phyloP scores from a whole-genome alignment of 2,113 vertebrate genomes.

The Ptychochromis oligacanthus region DNA sequence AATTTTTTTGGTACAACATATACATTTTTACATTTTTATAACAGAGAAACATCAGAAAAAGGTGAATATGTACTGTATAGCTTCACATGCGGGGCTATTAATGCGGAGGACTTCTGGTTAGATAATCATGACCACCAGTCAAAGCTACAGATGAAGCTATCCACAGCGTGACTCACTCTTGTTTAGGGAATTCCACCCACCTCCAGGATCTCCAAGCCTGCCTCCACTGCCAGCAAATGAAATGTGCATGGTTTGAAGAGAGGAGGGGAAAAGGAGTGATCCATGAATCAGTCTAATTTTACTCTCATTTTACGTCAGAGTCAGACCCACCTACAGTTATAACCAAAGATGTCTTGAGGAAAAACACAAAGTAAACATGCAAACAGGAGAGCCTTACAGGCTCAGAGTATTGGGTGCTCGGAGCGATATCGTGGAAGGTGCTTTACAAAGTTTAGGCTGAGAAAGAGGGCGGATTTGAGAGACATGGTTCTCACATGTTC shows the following conservation, averaged over 20 bases:
- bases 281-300: slow-evolving; percentile 17
- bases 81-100: not conserved
- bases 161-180: slow-evolving; percentile 57
- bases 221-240: not conserved
- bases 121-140: slow-evolving; percentile 32
- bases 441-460: not conserved
- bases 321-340: not conserved
- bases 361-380: not conserved
- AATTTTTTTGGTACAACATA: too few relatives aligned
- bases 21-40: not conserved
- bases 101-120: slow-evolving; percentile 51
- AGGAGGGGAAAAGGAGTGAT: not conserved
- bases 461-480: slow-evolving; percentile 5
- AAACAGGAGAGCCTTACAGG: not conserved
- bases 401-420: not conserved
- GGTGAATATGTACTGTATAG: not conserved
- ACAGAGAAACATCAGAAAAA: not conserved
- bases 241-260: not conserved
- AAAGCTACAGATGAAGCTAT: slow-evolving; percentile 12
- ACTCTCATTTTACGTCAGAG: not conserved
- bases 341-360: not conserved
- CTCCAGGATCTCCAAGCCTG: not conserved
- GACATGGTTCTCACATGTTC: slow-evolving; percentile 7
- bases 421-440: not conserved
- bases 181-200: slow-evolving; percentile 56